These are phyloP conservation scores for Calliopsis andreniformis DNA, from an alignment of 1,140 invertebrate species.

Conservation along the genomic window DNA sequence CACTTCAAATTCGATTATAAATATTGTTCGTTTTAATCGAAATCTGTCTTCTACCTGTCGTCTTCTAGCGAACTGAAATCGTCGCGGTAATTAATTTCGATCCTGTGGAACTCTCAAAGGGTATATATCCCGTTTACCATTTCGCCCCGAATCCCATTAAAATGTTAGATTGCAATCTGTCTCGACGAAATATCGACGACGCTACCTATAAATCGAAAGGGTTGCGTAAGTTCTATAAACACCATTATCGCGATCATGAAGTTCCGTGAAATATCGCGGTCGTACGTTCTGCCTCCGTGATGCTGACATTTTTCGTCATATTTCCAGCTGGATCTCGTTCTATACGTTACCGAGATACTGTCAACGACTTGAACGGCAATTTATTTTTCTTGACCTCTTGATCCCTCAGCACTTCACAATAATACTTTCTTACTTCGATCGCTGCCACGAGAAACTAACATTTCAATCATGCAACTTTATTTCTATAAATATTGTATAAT, in stretches of 20 bases:
- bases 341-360: neutral
- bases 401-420: neutral
- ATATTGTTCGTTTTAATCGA: too few relatives aligned
- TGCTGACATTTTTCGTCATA: slow-evolving; percentile 30
- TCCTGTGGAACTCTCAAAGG: neutral
- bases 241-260: slow-evolving; percentile 35
- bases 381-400: slow-evolving; percentile 19
- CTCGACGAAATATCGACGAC: slow-evolving; percentile 37
- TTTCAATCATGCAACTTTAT: too few relatives aligned
- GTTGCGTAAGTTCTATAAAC: slow-evolving; percentile 15
- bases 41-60: too few relatives aligned
- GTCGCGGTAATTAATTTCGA: slow-evolving; percentile 7
- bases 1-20: too few relatives aligned
- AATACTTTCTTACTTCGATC: too few relatives aligned
- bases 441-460: too few relatives aligned
- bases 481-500: too few relatives aligned
- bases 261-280: slow-evolving; percentile 41
- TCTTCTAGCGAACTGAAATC: neutral
- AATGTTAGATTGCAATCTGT: slow-evolving; percentile 44
- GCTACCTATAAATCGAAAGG: slow-evolving; percentile 39
- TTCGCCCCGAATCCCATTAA: slow-evolving; percentile 37
- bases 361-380: neutral
- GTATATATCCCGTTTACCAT: slow-evolving; percentile 12
- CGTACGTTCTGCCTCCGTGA: slow-evolving; percentile 15
- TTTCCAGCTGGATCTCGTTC: neutral